Evolutionary conservation across 1,140 invertebrate species (phyloP), one percentile per base, ranked within the genome.

Genomic region (Danaus plexippus): DNA sequence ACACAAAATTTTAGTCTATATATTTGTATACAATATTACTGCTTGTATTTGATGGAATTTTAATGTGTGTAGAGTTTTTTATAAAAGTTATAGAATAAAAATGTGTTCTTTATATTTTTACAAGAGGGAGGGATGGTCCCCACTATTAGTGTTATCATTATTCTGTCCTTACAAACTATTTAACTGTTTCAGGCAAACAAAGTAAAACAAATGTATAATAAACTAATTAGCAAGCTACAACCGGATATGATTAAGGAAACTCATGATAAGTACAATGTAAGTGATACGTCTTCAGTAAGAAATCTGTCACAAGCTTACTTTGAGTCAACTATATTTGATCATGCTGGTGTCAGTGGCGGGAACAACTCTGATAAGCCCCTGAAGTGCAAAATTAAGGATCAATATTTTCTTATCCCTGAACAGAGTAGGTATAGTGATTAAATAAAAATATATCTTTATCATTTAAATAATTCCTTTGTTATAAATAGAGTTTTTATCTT

Each of bases 401-500:
- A 78, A 42, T 61, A 69, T 48, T 79, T 82, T 57, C 61, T 88
- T 11, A 69, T 88, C 18, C 85, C 87, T 61, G 57, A 63, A 51
- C 71, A 53, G 84, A 82, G 87, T 87, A 67, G 61, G 60, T 50
- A 40, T 40, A 11, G 53, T 11, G 42, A 12, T 13, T 49, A 42
- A 3, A 12, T 55, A 43, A 15, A 52, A 15, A 43, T 18, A 11
- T 44, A 42, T 9, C 2, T 11, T 32, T 50, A 1, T 22, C 2
- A 56, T 12, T 49, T 1, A 43, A 51, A 41, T 13, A 49, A 44
- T 10, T 32, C 42, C 0, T 58, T 52, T 9, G 41, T 55, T 52
- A 60, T 44, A 32, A 15, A 6, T 32, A 6, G 22, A 32, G 22
- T 32, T 54, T n/a, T 32, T 32, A 32, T 32, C 22, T 6, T 7